These are phyloP conservation scores for Morone saxatilis DNA, from an alignment of 2,113 vertebrate species.

Conservation along the genomic window DNA sequence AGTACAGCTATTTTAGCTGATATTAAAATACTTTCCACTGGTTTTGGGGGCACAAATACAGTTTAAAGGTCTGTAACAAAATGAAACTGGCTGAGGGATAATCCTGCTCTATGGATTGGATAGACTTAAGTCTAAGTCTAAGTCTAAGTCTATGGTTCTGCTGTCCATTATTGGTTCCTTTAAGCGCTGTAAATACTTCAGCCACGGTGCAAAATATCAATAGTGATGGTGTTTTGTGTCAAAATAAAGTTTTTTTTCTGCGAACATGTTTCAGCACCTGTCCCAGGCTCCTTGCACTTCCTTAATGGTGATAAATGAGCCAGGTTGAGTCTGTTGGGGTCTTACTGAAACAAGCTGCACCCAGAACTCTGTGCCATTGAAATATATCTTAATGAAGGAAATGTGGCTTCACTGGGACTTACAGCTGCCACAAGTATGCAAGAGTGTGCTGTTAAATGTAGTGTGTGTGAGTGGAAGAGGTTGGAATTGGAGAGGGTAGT, in stretches of 20 bases:
- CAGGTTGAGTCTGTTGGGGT: slow-evolving; percentile 46
- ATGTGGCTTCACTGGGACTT: slow-evolving; percentile 67
- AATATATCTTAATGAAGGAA: slow-evolving; percentile 69
- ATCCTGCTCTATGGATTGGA: neutral
- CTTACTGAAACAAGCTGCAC: slow-evolving; percentile 74
- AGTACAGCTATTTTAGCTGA: slow-evolving; percentile 12
- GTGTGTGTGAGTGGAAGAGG: slow-evolving; percentile 37
- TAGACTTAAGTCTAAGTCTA: too few relatives aligned
- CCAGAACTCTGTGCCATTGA: slow-evolving; percentile 50
- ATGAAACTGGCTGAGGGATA: neutral
- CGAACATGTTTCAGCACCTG: slow-evolving; percentile 62
- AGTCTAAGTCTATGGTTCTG: neutral
- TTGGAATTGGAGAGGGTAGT: slow-evolving; percentile 20
- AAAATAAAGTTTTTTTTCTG: slow-evolving; percentile 46
- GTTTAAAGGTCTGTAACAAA: slow-evolving; percentile 15
- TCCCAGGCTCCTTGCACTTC: slow-evolving; percentile 41
- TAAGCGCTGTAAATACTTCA: slow-evolving; percentile 20
- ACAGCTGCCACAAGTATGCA: slow-evolving; percentile 51
- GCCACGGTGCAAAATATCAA: slow-evolving; percentile 27
- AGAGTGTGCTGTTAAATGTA: slow-evolving; percentile 47
- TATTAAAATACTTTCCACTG: slow-evolving; percentile 51
- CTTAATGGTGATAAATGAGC: slow-evolving; percentile 68
- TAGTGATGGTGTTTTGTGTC: slow-evolving; percentile 40
- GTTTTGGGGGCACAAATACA: slow-evolving; percentile 10
- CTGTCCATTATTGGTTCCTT: neutral